Evolutionary conservation across 2,113 vertebrate genomes (phyloP).

Genomic region (Felis catus): DNA sequence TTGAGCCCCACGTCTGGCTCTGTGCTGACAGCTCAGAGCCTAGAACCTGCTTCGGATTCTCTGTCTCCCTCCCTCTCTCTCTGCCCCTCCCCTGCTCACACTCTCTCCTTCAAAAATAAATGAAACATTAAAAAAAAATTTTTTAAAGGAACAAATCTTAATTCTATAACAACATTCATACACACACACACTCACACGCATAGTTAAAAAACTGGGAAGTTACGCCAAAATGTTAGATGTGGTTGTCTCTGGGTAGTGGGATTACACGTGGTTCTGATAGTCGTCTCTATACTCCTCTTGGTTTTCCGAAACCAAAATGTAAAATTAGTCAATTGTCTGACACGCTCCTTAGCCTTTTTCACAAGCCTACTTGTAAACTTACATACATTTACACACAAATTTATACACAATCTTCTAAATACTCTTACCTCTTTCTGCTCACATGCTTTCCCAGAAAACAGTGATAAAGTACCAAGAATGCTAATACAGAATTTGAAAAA

Average conservation of each 20-base stretch:
- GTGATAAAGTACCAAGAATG: not conserved
- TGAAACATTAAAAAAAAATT: no score
- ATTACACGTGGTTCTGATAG: not conserved
- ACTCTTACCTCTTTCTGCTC: not conserved
- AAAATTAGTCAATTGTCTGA: not conserved
- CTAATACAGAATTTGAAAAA: not conserved
- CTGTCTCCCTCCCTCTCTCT: no score
- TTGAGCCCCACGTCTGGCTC: no score
- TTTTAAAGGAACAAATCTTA: not conserved
- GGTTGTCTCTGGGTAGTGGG: not conserved
- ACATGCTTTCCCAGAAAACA: conserved; percentile 30
- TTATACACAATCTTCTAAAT: not conserved
- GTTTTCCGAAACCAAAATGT: conserved; percentile 1
- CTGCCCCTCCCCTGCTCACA: no score
- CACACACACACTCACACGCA: not conserved
- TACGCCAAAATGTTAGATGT: not conserved
- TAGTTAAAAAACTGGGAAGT: not conserved
- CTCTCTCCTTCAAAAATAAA: no score
- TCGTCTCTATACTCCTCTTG: not conserved
- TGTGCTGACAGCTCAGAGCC: no score
- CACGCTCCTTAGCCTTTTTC: not conserved
- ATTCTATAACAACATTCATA: not conserved
- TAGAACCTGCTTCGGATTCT: no score
- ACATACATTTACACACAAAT: not conserved
- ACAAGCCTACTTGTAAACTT: not conserved